These are phyloP conservation scores for Emydura subglobosa DNA, from an alignment of 2,113 vertebrate species.

Conservation along the genomic window DNA sequence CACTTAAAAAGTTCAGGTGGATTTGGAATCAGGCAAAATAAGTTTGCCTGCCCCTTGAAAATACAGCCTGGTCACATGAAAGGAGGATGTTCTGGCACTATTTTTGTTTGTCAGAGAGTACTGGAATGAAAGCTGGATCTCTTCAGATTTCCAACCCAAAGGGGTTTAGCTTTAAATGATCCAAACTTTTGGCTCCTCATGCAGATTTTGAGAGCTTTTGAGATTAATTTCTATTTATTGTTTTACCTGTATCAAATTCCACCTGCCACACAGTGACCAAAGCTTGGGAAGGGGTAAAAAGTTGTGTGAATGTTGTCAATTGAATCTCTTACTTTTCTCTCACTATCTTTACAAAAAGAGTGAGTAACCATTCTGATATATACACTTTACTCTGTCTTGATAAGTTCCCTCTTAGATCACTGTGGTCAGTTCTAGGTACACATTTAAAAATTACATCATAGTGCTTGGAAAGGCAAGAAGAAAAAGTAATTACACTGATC, in stretches of 20 bases:
- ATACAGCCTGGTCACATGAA: accelerated
- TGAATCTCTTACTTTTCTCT: background rate
- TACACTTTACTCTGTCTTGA: background rate
- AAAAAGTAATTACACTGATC: slow-evolving; percentile 19
- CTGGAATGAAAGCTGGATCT: background rate
- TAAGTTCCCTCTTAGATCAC: background rate
- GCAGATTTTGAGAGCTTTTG: background rate
- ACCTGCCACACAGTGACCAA: accelerated
- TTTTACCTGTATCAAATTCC: background rate
- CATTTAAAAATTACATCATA: background rate
- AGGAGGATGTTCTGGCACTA: background rate
- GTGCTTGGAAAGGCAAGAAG: background rate
- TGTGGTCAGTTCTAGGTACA: background rate
- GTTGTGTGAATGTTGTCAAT: background rate
- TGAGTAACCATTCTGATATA: background rate
- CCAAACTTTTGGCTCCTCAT: background rate
- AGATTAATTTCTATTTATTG: background rate
- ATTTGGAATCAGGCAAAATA: background rate
- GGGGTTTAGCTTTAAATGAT: background rate
- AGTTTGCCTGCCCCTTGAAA: background rate
- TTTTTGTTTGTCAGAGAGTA: background rate
- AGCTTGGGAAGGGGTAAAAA: background rate
- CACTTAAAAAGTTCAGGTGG: background rate
- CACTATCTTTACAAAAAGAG: background rate
- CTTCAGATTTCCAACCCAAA: background rate